Evolutionary conservation across 2,113 vertebrate species (phyloP).

Genomic region (Bujurquina vittata): DNA sequence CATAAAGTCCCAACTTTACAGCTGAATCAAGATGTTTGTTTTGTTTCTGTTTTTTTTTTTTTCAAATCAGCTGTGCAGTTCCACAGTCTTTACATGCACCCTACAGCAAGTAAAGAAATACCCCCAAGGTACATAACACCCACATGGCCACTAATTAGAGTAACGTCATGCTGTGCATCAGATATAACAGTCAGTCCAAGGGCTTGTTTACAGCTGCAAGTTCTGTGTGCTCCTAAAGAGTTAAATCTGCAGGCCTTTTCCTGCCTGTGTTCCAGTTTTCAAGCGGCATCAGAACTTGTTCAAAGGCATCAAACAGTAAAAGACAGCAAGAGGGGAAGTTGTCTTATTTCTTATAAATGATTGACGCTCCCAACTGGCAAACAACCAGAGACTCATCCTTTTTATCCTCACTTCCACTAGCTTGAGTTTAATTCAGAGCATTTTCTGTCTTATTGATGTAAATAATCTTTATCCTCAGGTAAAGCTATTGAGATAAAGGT

Average conservation of each 20-base stretch:
- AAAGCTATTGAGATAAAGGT: not conserved
- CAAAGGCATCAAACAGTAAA: conserved; percentile 49
- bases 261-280: conserved; percentile 47
- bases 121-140: accelerated
- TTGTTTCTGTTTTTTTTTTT: not conserved
- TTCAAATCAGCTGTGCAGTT: not conserved
- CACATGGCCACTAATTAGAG: not conserved
- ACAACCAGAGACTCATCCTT: conserved; percentile 36
- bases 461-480: conserved; percentile 19
- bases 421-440: conserved; percentile 20
- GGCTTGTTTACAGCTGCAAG: conserved; percentile 10
- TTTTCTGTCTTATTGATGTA: conserved; percentile 27
- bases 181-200: not conserved
- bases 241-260: conserved; percentile 34
- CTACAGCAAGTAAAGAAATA: not conserved
- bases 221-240: not conserved
- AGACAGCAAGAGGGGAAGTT: conserved; percentile 32
- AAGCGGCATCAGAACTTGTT: conserved; percentile 50
- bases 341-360: conserved; percentile 46
- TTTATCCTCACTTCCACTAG: conserved; percentile 39
- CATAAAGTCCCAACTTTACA: not conserved
- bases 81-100: not conserved
- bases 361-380: conserved; percentile 54
- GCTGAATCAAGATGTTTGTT: not conserved
- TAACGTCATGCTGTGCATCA: not conserved